Percentiles rank a stretch among this genome's conserved stretches.
Evolutionary conservation across 1,140 invertebrate species (phyloP).

Genomic region (Drosophila ananassae): DNA sequence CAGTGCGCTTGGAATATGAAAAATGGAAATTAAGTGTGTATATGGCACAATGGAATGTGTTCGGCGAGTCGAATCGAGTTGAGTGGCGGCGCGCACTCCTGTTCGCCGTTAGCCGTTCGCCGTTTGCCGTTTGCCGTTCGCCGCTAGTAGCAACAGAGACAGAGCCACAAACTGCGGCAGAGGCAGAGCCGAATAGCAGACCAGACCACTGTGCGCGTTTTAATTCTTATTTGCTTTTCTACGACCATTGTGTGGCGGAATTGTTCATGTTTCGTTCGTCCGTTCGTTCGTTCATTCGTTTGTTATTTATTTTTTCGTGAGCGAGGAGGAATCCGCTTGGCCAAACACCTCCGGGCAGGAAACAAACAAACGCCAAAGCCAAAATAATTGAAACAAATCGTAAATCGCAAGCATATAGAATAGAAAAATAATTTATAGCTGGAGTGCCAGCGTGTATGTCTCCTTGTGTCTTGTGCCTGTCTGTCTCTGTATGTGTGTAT

Average conservation of each 20-base stretch:
- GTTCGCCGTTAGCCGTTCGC: constrained; percentile 21
- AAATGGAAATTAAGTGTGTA: constrained; percentile 83
- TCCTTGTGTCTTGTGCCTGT: constrained; percentile 4
- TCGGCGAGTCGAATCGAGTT: constrained; percentile 54
- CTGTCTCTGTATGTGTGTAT: constrained; percentile 8
- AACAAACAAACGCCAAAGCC: constrained; percentile 14
- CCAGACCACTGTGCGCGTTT: constrained; percentile 71
- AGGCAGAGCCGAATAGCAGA: constrained; percentile 46
- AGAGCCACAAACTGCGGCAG: constrained; percentile 29
- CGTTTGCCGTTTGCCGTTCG: constrained; percentile 20
- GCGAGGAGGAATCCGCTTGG: constrained; percentile 46
- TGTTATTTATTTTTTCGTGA: constrained; percentile 74
- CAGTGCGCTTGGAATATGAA: constrained; percentile 74
- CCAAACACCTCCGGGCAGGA: constrained; percentile 19
- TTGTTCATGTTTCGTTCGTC: constrained; percentile 81
- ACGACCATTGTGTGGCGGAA: constrained; percentile 81
- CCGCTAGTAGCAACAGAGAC: constrained; percentile 25
- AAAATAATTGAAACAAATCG: constrained; percentile 35
- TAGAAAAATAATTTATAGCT: constrained; percentile 21
- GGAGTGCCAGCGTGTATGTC: constrained; percentile 12
- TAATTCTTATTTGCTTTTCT: constrained; percentile 82
- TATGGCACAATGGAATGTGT: constrained; percentile 81
- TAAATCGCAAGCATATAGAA: constrained; percentile 32
- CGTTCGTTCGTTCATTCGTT: constrained; percentile 37
- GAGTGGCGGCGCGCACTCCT: constrained; percentile 67